Evolutionary conservation across 2,888 invertebrate genomes (phyloP).

Genomic region (Lithophane socia): DNA sequence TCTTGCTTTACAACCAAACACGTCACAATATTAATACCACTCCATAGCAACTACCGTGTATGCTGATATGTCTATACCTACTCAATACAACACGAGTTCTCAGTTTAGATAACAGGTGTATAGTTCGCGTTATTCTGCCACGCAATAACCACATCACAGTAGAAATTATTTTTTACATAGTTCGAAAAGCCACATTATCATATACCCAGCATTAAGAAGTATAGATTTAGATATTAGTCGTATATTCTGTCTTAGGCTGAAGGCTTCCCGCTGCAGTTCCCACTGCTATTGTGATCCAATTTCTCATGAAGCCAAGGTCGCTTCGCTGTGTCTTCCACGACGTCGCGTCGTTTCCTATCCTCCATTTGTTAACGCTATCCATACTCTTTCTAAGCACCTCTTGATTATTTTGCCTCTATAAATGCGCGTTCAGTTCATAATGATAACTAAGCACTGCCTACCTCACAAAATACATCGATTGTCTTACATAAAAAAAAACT

Average conservation of each 20-base stretch:
- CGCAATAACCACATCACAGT: not conserved
- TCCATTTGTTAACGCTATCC: not conserved
- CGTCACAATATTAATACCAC: constrained; percentile 16
- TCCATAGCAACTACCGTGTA: not conserved
- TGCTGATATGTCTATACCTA: not conserved
- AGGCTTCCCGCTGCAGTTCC: not conserved
- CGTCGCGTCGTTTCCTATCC: not conserved
- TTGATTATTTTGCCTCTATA: not conserved
- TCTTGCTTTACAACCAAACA: constrained; percentile 2
- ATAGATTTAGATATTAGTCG: too few species aligned
- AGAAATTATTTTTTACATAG: not conserved
- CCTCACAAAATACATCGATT: not conserved
- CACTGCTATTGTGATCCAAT: not conserved
- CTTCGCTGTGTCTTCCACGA: not conserved
- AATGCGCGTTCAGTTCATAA: not conserved
- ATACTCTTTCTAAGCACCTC: not conserved
- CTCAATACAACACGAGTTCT: constrained; percentile 6
- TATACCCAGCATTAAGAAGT: too few species aligned
- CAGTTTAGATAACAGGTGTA: not conserved
- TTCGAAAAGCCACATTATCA: not conserved
- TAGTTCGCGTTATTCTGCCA: not conserved
- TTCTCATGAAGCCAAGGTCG: not conserved
- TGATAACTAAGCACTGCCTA: not conserved
- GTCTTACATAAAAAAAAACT: too few species aligned
- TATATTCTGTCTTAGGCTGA: not conserved